These are phyloP conservation scores for Mesembrinibis cayennensis DNA, from an alignment of 2,113 vertebrate genomes.

Conservation along the genomic window DNA sequence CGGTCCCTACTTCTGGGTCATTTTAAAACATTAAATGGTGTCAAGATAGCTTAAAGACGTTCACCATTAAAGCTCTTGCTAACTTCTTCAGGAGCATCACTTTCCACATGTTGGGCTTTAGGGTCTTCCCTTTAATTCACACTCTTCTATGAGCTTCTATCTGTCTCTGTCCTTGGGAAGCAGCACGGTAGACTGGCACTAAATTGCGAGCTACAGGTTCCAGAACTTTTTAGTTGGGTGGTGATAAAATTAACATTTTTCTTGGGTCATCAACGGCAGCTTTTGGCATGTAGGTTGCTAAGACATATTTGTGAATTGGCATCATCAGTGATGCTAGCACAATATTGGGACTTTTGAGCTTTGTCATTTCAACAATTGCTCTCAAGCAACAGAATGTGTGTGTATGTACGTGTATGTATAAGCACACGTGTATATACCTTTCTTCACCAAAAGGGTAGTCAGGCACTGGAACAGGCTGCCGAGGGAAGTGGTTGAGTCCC, in stretches of 20 bases:
- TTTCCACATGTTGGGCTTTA: neutral
- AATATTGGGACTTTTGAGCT: neutral
- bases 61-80: neutral
- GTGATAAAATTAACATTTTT: neutral
- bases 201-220: neutral
- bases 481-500: too few relatives aligned
- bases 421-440: fast-evolving
- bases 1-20: neutral
- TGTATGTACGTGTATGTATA: neutral
- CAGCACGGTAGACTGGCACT: neutral
- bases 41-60: neutral
- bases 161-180: neutral
- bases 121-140: neutral
- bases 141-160: neutral
- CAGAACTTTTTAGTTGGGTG: neutral
- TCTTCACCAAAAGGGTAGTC: too few relatives aligned
- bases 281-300: neutral
- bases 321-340: neutral
- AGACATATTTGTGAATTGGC: neutral
- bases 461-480: too few relatives aligned
- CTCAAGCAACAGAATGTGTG: neutral
- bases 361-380: neutral
- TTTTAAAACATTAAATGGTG: neutral
- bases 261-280: neutral
- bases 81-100: neutral